Conservation (phyloP, 1,140 invertebrate species). For the Drosophila orosa region DNA sequence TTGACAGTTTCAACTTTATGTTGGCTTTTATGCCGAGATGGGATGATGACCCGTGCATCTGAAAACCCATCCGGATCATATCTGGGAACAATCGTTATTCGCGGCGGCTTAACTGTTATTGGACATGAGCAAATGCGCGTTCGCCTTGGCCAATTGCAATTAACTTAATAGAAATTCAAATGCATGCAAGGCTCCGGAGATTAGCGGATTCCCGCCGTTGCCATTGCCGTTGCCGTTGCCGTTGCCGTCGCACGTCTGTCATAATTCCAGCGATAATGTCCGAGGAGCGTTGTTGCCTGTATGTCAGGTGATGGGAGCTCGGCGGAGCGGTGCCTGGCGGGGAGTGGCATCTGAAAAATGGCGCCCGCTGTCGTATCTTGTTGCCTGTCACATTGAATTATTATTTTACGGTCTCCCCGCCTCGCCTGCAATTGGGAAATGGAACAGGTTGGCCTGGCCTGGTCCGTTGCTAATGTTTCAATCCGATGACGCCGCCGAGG, state of each 20-base stretch:
- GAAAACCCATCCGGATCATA: constrained; percentile 30
- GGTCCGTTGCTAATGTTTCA: constrained; percentile 58
- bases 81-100: constrained; percentile 63
- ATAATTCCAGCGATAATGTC: constrained; percentile 75
- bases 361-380: constrained; percentile 74
- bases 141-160: constrained; percentile 60
- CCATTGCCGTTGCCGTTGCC: background rate
- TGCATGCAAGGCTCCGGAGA: constrained; percentile 62
- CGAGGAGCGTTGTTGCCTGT: constrained; percentile 11
- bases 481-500: constrained; percentile 54
- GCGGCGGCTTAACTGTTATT: constrained; percentile 56
- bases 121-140: constrained; percentile 53
- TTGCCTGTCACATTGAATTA: constrained; percentile 79
- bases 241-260: constrained; percentile 63
- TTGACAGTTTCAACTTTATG: constrained; percentile 71
- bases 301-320: constrained; percentile 51
- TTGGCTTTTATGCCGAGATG: constrained; percentile 63
- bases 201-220: constrained; percentile 38
- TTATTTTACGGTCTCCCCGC: constrained; percentile 70
- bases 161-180: constrained; percentile 79
- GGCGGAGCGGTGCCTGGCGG: constrained; percentile 15
- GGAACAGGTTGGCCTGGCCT: constrained; percentile 59
- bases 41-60: constrained; percentile 30
- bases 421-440: constrained; percentile 29
- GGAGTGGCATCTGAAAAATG: constrained; percentile 70